These are phyloP conservation scores for Lepidothrix coronata DNA, from an alignment of 2,113 vertebrate genomes.

Conservation along the genomic window DNA sequence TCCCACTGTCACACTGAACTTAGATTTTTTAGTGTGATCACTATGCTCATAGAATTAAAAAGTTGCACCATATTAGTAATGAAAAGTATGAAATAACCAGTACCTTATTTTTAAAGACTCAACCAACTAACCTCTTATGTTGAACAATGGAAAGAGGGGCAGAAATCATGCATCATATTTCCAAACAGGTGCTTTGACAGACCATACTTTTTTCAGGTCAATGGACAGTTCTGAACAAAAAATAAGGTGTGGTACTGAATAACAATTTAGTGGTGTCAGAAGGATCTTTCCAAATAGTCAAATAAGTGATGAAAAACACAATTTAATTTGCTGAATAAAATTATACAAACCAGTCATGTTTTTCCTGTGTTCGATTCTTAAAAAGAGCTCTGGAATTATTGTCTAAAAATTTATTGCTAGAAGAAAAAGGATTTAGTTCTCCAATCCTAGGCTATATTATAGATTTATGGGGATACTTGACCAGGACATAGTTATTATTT, in stretches of 20 bases:
- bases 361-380: background rate
- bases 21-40: background rate
- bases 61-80: background rate
- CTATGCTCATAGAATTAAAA: background rate
- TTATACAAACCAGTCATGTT: background rate
- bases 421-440: background rate
- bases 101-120: background rate
- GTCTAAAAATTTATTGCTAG: background rate
- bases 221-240: background rate
- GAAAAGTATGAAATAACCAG: background rate
- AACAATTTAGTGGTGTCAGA: background rate
- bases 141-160: background rate
- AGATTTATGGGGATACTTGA: slow-evolving; percentile 12
- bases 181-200: background rate
- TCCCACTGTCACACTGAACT: background rate
- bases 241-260: background rate
- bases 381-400: background rate
- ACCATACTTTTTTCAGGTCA: background rate
- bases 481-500: slow-evolving; percentile 6
- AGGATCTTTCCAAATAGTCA: background rate
- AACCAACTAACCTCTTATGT: background rate
- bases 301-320: background rate
- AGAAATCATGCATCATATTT: background rate
- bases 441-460: background rate
- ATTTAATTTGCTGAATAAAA: background rate